Conservation (phyloP, 2,113 vertebrate species). For the Bubalus kerabau region DNA sequence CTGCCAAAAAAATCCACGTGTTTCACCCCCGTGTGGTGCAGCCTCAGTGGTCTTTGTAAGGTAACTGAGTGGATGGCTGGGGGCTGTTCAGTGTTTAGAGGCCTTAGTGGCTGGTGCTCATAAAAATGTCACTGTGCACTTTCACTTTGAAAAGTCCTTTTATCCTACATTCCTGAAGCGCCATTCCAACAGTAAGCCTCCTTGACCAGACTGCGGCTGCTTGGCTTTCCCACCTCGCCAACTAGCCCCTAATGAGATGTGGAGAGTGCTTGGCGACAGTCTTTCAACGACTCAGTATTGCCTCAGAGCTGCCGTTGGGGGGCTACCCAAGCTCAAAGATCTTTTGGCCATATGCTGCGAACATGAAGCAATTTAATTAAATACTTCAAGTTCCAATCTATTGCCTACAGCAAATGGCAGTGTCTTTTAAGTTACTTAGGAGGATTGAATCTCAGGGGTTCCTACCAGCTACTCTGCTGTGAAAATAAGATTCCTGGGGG, state of each 20-base stretch:
- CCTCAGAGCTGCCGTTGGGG: slow-evolving; percentile 66
- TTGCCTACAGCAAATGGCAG: background rate
- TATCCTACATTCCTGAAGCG: slow-evolving; percentile 76
- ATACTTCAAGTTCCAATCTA: background rate
- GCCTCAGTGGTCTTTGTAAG: slow-evolving; percentile 78
- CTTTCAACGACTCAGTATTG: slow-evolving; percentile 68
- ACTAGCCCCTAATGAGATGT: slow-evolving; percentile 77
- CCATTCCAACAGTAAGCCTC: slow-evolving; percentile 57
- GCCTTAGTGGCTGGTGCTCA: slow-evolving; percentile 68
- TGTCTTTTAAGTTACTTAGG: background rate
- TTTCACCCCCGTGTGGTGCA: background rate
- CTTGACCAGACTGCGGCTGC: slow-evolving; percentile 65
- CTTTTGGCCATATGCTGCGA: slow-evolving; percentile 52
- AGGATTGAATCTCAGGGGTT: background rate
- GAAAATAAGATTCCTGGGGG: background rate
- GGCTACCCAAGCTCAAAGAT: slow-evolving; percentile 55
- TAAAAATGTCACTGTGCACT: slow-evolving; percentile 80
- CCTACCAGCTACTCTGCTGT: background rate
- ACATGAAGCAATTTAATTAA: slow-evolving; percentile 8
- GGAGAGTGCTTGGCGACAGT: slow-evolving; percentile 63
- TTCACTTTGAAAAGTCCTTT: slow-evolving; percentile 79
- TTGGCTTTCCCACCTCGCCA: slow-evolving; percentile 66
- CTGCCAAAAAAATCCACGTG: background rate
- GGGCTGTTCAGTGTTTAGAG: slow-evolving; percentile 63
- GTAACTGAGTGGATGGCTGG: slow-evolving; percentile 49